These are phyloP conservation scores for Eristalis arbustorum DNA, from an alignment of 2,888 invertebrate species.

Conservation along the genomic window DNA sequence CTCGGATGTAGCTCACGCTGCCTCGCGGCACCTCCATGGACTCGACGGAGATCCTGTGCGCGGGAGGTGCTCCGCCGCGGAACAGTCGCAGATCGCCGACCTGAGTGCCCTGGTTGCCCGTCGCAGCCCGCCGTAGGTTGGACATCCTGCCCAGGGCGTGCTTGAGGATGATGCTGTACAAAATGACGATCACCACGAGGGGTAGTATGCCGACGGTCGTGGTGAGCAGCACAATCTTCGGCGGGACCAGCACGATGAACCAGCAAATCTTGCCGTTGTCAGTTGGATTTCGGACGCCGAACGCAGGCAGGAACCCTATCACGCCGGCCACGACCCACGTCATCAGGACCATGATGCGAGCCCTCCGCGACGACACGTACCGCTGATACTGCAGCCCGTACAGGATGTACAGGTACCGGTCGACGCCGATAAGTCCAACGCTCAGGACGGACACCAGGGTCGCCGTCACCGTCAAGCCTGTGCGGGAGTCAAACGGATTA, in stretches of 20 bases:
- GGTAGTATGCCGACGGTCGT: constrained; percentile 83
- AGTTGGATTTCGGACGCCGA: constrained; percentile 83
- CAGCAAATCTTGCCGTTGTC: constrained; percentile 82
- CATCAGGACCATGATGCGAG: constrained; percentile 82
- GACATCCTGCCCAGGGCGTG: constrained; percentile 82
- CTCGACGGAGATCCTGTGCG: neutral
- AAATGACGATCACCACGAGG: constrained; percentile 79
- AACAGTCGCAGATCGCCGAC: constrained; percentile 75
- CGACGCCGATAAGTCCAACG: constrained; percentile 84
- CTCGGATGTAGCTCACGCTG: constrained; percentile 45
- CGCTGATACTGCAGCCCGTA: constrained; percentile 84
- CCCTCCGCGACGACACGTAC: constrained; percentile 83
- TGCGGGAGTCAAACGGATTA: neutral
- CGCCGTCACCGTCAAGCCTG: constrained; percentile 84
- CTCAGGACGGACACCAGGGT: constrained; percentile 85
- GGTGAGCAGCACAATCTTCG: constrained; percentile 82
- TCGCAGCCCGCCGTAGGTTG: constrained; percentile 79
- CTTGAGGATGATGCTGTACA: constrained; percentile 83
- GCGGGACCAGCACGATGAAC: constrained; percentile 83
- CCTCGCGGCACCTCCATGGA: neutral
- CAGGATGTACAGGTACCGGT: constrained; percentile 84
- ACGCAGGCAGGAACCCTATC: constrained; percentile 83
- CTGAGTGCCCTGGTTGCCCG: constrained; percentile 74
- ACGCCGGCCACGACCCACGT: constrained; percentile 83
- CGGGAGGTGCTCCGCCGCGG: constrained; percentile 70